Evolutionary conservation across 2,888 invertebrate species (phyloP), one percentile per base, ranked within the genome.

Genomic region (Parochlus steinenii): DNA sequence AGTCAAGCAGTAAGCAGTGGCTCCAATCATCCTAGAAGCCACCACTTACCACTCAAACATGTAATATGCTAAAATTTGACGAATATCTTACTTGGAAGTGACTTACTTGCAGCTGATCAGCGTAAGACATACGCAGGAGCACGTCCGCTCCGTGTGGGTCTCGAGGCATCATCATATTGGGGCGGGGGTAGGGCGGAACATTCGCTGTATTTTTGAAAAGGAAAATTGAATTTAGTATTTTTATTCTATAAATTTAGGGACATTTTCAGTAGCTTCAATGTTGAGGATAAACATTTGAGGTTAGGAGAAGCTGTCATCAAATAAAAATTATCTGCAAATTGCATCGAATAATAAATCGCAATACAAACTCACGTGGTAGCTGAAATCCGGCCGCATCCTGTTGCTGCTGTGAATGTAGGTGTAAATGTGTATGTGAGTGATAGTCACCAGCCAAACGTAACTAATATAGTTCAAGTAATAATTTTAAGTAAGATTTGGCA

Each of bases 361-460:
- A 59, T 59, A 59, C 59, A 60, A 59, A 59, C 59, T 60, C 59
- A 68, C 67, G 67, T 60, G 67, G 67, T 48, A 68, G 55, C 47
- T 67, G 68, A 53, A 67, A 67, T 51, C 67, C 65, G 45, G 66
- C 64, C 31, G 69, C 67, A 57, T 78, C 80, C 59, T 76, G 78
- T 59, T 77, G 78, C 57, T 66, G 66, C 59, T 65, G 67, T 50
- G 86, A 81, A 65, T 89, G 87, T 53, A 87, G 81, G 60, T 85
- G 85, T 46, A 83, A 82, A 64, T 86, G 85, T 48, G 85, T 83
- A 61, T 87, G 87, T 47, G 86, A 83, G 64, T 89, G 87, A 52
- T 82, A 85, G 64, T 85, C 85, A 55, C 86, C 85, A 48, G 86
- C 86, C 86, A 90, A 86, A 68, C 89, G 89, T 55, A 90, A 47